phyloP scores from a whole-genome alignment of 2,888 invertebrate species.

The Macrosoma leucophasiata region DNA sequence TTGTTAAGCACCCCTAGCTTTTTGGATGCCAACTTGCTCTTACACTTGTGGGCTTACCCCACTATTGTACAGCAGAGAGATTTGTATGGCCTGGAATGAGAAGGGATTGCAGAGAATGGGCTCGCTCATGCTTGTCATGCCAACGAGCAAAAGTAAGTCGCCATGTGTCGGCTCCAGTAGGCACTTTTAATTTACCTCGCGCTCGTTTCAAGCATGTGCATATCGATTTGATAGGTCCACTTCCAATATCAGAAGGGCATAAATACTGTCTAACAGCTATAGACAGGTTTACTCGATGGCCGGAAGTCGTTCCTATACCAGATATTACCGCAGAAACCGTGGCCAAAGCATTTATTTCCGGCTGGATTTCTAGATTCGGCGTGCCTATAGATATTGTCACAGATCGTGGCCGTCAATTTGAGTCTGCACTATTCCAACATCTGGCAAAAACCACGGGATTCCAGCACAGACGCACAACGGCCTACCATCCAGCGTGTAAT shows the following conservation, averaged over 20 bases:
- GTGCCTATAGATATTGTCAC: conserved; percentile 28
- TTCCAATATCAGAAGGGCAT: conserved; percentile 33
- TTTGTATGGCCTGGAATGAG: conserved; percentile 37
- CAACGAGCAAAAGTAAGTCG: conserved; percentile 35
- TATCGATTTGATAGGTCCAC: conserved; percentile 50
- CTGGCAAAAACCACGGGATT: no score
- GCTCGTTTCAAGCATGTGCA: conserved; percentile 40
- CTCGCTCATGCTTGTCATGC: conserved; percentile 28
- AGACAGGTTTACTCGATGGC: conserved; percentile 34
- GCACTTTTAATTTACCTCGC: conserved; percentile 21
- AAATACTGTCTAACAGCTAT: conserved; percentile 37
- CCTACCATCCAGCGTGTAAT: conserved; percentile 29
- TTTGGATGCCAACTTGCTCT: no score
- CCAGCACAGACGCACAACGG: conserved; percentile 22
- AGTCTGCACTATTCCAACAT: conserved; percentile 23
- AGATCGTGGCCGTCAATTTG: conserved; percentile 28
- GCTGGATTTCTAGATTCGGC: conserved; percentile 48
- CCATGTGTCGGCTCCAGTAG: conserved; percentile 28
- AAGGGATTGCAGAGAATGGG: conserved; percentile 33
- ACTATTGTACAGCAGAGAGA: no score
- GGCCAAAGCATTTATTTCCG: conserved; percentile 32
- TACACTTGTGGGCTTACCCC: no score
- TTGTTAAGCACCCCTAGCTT: no score
- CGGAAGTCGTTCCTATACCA: conserved; percentile 32
- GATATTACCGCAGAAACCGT: conserved; percentile 39